phyloP scores from a whole-genome alignment of 2,113 vertebrate genomes.

The Leptosomus discolor region DNA sequence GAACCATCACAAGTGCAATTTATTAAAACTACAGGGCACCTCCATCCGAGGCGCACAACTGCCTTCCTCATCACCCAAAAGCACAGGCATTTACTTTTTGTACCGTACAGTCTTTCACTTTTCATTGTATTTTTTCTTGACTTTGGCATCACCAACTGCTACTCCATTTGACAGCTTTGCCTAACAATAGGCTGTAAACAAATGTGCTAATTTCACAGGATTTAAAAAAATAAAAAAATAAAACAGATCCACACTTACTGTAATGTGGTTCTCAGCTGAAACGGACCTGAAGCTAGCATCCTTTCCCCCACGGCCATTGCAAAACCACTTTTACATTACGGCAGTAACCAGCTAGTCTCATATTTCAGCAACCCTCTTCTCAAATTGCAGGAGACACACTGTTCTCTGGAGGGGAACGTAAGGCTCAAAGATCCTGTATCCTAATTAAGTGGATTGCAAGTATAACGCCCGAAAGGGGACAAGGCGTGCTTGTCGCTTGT shows the following conservation, averaged over 20 bases:
- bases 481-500: neutral
- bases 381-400: neutral
- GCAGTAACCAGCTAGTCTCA: neutral
- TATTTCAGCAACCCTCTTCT: neutral
- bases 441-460: neutral
- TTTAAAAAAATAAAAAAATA: neutral
- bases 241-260: no score
- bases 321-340: accelerated
- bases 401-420: neutral
- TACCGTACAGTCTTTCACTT: neutral
- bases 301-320: accelerated
- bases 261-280: neutral
- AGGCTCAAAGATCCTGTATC: neutral
- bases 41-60: neutral
- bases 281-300: neutral
- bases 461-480: neutral
- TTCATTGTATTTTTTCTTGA: neutral
- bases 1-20: neutral
- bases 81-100: neutral
- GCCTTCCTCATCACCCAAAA: neutral
- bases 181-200: neutral
- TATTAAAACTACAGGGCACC: neutral
- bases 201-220: neutral
- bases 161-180: neutral
- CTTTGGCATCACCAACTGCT: neutral